Evolutionary conservation across 2,888 invertebrate genomes (phyloP).

Genomic region (Caenorhabditis sp.): DNA sequence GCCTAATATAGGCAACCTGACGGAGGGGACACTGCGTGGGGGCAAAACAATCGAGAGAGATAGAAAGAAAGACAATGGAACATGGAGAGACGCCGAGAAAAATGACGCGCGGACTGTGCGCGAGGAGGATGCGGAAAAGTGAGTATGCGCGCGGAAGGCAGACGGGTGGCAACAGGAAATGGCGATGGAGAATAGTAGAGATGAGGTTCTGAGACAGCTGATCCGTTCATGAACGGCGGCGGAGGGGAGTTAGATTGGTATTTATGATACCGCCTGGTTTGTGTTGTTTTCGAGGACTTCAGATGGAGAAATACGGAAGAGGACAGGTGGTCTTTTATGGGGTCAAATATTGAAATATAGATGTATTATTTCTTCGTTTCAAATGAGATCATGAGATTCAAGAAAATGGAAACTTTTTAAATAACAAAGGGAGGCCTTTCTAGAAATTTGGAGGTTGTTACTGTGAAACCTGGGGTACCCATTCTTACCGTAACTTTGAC

Average conservation of each 20-base stretch:
- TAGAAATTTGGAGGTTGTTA: no score
- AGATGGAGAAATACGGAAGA: conserved; percentile 6
- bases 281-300: conserved; percentile 1
- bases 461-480: no score
- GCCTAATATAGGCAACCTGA: conserved; percentile 40
- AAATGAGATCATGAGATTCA: no score
- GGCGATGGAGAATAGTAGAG: background rate
- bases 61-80: background rate
- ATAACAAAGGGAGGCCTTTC: no score
- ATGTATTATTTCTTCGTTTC: no score
- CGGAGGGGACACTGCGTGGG: no score
- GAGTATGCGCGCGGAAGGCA: background rate
- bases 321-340: background rate
- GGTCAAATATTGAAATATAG: background rate
- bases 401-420: no score
- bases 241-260: conserved; percentile 1
- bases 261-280: conserved; percentile 19
- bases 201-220: conserved; percentile 35
- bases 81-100: conserved; percentile 15
- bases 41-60: conserved; percentile 38
- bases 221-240: conserved; percentile 17
- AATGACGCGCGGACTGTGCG: conserved; percentile 19
- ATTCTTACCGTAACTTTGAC: no score
- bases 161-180: conserved; percentile 38
- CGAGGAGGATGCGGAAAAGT: conserved; percentile 37